Percentiles rank a stretch among this genome's conserved stretches.
Evolutionary conservation across 2,113 vertebrate genomes (phyloP).

Genomic region (Cygnus buccinator): DNA sequence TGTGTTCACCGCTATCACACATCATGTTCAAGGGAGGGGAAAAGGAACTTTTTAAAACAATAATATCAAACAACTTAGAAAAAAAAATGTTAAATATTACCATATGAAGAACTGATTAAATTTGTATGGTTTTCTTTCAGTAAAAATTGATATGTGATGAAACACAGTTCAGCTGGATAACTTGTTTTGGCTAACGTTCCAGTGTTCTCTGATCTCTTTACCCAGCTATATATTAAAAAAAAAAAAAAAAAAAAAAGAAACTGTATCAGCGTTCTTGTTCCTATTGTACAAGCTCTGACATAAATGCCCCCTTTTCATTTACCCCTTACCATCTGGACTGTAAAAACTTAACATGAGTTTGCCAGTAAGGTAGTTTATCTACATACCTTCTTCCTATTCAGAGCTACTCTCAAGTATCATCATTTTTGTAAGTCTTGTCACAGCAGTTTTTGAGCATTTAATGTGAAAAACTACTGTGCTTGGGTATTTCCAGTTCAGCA

Average conservation of each 20-base stretch:
- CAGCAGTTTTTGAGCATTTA: not conserved
- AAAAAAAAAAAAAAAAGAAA: not conserved
- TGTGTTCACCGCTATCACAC: conserved; percentile 77
- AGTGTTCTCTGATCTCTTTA: conserved; percentile 60
- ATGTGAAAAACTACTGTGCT: not conserved
- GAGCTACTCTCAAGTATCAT: not conserved
- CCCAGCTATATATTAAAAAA: not conserved
- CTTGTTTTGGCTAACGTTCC: conserved; percentile 66
- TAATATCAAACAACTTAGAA: conserved; percentile 81
- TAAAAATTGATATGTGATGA: conserved; percentile 82
- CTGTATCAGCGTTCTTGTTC: not conserved
- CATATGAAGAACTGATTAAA: conserved; percentile 84
- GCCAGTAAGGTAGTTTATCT: not conserved
- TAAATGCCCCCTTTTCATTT: conserved; percentile 16
- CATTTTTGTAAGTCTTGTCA: not conserved
- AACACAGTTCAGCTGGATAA: conserved; percentile 72
- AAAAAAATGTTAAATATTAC: conserved; percentile 81
- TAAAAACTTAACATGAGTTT: not conserved
- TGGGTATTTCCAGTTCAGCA: not conserved
- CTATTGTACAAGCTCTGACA: conserved; percentile 1
- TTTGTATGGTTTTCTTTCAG: conserved; percentile 83
- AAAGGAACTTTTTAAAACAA: conserved; percentile 79
- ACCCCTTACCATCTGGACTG: not conserved
- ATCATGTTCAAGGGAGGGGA: conserved; percentile 17
- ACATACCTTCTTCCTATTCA: not conserved